Evolutionary conservation across 2,113 vertebrate species (phyloP).

Genomic region (Catagonus wagneri): DNA sequence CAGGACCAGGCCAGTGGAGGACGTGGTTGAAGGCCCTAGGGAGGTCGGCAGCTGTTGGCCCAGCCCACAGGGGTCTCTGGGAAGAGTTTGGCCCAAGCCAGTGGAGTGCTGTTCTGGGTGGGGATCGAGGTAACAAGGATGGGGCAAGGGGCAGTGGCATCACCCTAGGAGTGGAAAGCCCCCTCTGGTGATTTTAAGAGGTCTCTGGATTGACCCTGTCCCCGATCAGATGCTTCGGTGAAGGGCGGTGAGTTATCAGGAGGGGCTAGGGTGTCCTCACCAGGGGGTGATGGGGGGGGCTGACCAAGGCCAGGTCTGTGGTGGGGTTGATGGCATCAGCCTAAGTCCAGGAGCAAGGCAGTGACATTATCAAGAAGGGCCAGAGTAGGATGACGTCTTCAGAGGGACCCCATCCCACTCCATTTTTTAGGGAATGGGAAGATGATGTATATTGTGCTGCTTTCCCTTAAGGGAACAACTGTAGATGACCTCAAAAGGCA

Average conservation of each 20-base stretch:
- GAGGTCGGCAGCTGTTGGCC: background rate
- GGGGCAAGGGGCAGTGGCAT: background rate
- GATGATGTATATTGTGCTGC: constrained; percentile 19
- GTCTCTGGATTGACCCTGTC: constrained; percentile 37
- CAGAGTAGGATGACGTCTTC: background rate
- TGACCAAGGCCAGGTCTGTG: background rate
- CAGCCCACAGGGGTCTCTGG: background rate
- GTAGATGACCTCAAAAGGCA: background rate
- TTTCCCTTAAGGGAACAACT: background rate
- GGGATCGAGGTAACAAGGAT: background rate
- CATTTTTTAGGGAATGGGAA: background rate
- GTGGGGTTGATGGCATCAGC: background rate
- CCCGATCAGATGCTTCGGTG: background rate
- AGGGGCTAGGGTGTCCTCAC: background rate
- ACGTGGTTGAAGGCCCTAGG: background rate
- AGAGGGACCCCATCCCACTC: background rate
- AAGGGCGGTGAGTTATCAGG: background rate
- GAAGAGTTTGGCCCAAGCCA: background rate
- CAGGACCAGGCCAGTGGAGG: background rate
- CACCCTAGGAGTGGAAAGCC: background rate
- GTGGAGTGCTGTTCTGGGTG: background rate
- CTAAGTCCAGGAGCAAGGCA: background rate
- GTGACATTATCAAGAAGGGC: constrained; percentile 1
- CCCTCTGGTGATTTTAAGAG: background rate
- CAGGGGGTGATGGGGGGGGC: background rate